Conservation (phyloP, 2,113 vertebrate genomes). For the Crotalus horridus region DNA sequence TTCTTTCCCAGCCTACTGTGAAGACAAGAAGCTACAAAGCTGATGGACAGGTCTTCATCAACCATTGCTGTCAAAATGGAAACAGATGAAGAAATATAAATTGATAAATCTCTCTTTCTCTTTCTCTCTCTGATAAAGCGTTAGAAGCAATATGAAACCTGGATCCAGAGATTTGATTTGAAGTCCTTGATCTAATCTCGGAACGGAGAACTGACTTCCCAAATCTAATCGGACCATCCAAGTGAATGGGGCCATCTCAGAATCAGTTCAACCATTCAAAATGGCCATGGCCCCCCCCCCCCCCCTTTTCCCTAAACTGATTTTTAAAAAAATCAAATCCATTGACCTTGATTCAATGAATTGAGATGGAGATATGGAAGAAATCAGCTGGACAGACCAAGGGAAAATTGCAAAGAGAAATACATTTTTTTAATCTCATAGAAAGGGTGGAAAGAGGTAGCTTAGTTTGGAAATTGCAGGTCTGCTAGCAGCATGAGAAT, state of each 20-base stretch:
- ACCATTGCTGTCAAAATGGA: not conserved
- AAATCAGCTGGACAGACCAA: not conserved
- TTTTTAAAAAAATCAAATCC: not conserved
- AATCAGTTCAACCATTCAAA: not conserved
- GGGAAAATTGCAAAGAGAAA: not conserved
- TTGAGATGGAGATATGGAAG: not conserved
- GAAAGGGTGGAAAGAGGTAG: not conserved
- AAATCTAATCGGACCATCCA: not conserved
- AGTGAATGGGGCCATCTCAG: not conserved
- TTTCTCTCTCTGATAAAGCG: no score
- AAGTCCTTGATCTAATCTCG: not conserved
- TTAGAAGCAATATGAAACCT: not conserved
- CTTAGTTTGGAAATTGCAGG: not conserved
- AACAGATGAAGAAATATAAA: not conserved
- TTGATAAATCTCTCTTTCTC: not conserved
- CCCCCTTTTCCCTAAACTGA: not conserved
- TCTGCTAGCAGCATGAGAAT: not conserved
- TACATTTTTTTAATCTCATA: not conserved
- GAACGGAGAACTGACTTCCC: not conserved
- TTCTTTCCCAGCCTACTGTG: not conserved
- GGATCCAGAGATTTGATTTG: not conserved
- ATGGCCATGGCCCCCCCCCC: no score
- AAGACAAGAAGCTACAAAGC: not conserved
- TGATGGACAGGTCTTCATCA: not conserved
- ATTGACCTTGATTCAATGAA: not conserved